Base-by-base conservation (phyloP, 2,888 invertebrate genomes). In the Orchesellides sinensis region DNA sequence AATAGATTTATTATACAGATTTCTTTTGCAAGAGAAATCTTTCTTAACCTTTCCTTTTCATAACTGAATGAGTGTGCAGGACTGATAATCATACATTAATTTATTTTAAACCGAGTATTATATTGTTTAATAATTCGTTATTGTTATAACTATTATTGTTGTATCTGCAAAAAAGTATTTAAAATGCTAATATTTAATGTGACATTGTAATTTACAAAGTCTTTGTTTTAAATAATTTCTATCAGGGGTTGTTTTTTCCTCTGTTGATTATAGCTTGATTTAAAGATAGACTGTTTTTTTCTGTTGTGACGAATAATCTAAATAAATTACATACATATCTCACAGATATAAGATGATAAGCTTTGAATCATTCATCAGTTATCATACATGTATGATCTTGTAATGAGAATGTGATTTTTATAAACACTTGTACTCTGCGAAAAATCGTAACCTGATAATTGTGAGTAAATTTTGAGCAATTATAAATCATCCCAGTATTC, bases 371-470 rank as follows among this genome's bases (percentile, higher is more conserved):
- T 47, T 73, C 21, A 14, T 59, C 10, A 23, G 19, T 12, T 40
- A 65, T 61, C 29, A 12, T 61, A 59, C 19, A 19, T 61, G 25
- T 65, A 66, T 54, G 65, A 52, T 59, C 40, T 23, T 66, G 32
- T 17, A 66, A 21, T 59, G 56, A 25, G 45, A n/a, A 68, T 77
- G 77, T 78, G 61, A 63, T 69, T 78, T 70, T 69, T 29, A 70
- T 69, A 69, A 63, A 78, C 27, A 40, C 29, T 27, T 78, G 78
- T 78, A 78, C 78, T 69, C 78, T 78, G 78, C 77, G 77, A 69
- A n/a, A 69, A 69, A 29, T 54, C 56, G 78, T 78, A 78, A 78
- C 78, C 78, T 78, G 78, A 78, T 63, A 69, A 32, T 63, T 78
- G 70, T 78, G 70, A 70, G 25, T 49, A 75, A 65, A 17, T 61